These are phyloP conservation scores for Falco rusticolus DNA, from an alignment of 2,797 vertebrate genomes.

Conservation along the genomic window DNA sequence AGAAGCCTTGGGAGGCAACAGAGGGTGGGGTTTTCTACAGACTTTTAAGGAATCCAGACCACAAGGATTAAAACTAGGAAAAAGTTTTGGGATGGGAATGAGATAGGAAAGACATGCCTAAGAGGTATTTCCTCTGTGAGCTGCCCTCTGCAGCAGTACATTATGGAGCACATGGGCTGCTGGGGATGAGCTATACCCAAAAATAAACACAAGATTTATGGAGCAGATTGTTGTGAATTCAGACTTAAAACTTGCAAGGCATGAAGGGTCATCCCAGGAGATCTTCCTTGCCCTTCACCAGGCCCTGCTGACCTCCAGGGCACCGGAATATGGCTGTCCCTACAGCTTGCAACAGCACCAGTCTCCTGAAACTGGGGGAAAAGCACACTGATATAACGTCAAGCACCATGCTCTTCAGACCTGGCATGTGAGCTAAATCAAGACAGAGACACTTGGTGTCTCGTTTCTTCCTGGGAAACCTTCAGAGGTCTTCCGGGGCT, in stretches of 20 bases:
- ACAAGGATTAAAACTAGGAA: not conserved
- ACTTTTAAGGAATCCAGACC: not conserved
- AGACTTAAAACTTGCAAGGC: not conserved
- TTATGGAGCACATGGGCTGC: not conserved
- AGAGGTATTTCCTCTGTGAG: not conserved
- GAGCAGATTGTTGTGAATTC: not conserved
- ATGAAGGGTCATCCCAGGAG: not conserved
- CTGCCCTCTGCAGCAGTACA: not conserved
- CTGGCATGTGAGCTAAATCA: not conserved
- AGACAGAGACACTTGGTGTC: not conserved
- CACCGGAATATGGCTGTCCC: not conserved
- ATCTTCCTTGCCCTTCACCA: not conserved
- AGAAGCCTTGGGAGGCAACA: not conserved
- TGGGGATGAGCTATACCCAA: not conserved
- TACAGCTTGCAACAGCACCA: not conserved
- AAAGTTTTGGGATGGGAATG: not conserved
- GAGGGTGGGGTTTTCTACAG: not conserved
- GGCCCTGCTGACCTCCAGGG: not conserved
- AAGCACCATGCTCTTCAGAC: not conserved
- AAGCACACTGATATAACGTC: not conserved
- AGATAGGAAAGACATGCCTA: not conserved
- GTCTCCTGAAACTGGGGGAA: not conserved
- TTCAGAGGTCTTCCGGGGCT: not conserved
- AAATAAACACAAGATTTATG: constrained; percentile 8
- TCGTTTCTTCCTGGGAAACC: not conserved